These are phyloP conservation scores for Lepetodrilus schrolli DNA, from an alignment of 2,888 invertebrate species.

Conservation along the genomic window DNA sequence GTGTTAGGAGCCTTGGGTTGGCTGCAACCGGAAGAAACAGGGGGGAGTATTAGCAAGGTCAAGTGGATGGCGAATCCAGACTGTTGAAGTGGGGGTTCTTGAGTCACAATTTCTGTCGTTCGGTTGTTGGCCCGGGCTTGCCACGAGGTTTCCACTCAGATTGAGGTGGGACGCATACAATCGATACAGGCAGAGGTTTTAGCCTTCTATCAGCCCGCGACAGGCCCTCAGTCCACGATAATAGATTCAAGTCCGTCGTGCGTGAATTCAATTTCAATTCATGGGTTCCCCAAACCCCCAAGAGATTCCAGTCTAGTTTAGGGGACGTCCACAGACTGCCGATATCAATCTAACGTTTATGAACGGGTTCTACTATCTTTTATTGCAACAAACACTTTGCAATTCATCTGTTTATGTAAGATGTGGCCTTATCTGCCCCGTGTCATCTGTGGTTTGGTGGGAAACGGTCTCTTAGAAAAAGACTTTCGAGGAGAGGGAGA, in stretches of 20 bases:
- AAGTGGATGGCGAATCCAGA: background rate
- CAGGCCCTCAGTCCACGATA: conserved; percentile 18
- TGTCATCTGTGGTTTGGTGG: conserved; percentile 13
- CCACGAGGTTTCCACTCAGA: background rate
- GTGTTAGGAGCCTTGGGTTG: too few relatives aligned
- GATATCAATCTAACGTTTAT: conserved; percentile 25
- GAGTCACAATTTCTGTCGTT: background rate
- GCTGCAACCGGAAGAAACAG: background rate
- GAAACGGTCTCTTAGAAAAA: background rate
- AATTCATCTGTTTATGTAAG: conserved; percentile 2
- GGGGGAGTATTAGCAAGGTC: background rate
- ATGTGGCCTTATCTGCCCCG: background rate
- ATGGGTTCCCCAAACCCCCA: conserved; percentile 6
- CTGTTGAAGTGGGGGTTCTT: background rate
- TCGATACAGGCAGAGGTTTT: background rate
- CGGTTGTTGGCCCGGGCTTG: background rate
- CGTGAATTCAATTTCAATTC: conserved; percentile 28
- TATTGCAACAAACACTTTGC: conserved; percentile 24
- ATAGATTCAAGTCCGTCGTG: conserved; percentile 28
- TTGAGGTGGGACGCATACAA: background rate
- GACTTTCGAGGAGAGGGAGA: background rate
- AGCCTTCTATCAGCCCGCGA: conserved; percentile 4
- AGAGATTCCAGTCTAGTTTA: conserved; percentile 17
- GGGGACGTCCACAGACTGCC: conserved; percentile 17
- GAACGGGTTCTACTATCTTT: background rate